A percentile compares a stretch with the other conserved stretches of the same genome.
Conservation (phyloP, 2,113 vertebrate genomes). For the Gymnocephalus cernua region DNA sequence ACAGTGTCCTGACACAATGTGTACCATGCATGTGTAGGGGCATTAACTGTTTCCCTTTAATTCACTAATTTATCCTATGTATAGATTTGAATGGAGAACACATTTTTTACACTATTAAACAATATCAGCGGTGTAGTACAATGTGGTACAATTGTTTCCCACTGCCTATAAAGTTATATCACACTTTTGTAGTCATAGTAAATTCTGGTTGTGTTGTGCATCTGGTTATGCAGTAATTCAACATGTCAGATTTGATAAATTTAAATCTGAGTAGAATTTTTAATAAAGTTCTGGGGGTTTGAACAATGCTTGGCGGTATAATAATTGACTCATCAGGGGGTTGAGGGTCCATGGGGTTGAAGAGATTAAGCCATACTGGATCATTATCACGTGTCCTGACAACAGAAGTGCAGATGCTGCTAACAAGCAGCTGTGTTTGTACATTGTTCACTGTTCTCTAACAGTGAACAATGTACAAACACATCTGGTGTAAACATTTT, state of each 20-base stretch:
- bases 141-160: neutral
- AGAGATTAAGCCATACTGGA: slow-evolving; percentile 8
- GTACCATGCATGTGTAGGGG: neutral
- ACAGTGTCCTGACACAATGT: neutral
- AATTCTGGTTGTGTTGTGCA: slow-evolving; percentile 22
- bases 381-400: slow-evolving; percentile 9
- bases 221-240: slow-evolving; percentile 24
- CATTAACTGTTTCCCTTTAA: neutral
- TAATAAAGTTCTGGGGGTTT: slow-evolving; percentile 27
- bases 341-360: neutral
- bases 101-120: neutral
- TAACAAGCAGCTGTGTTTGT: neutral
- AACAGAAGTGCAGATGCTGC: neutral
- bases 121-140: neutral
- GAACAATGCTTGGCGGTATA: neutral
- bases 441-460: neutral
- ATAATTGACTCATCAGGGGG: slow-evolving; percentile 32
- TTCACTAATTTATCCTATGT: neutral
- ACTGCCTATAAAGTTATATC: neutral
- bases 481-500: neutral
- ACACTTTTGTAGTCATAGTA: slow-evolving; percentile 8
- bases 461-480: too few relatives aligned
- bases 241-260: slow-evolving; percentile 23
- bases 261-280: slow-evolving; percentile 24
- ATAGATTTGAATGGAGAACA: neutral